A percentile compares a stretch with the other conserved stretches of the same genome.
Conservation (phyloP, 2,797 vertebrate genomes). For the Chromobotia macracanthus region DNA sequence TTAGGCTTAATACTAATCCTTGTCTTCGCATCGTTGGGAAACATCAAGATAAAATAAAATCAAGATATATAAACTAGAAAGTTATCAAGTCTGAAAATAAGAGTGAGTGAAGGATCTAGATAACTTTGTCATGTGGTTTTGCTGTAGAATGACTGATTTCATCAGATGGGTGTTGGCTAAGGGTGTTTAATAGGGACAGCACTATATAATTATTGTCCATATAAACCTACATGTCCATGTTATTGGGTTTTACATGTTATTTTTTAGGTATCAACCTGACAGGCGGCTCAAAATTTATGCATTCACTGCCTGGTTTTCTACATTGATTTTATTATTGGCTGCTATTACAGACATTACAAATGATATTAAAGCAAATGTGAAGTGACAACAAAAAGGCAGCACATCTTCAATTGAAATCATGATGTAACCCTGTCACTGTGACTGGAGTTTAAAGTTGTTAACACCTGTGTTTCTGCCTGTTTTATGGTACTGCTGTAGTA, state of each 20-base stretch:
- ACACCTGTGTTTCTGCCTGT: not conserved
- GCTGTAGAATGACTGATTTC: not conserved
- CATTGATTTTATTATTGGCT: not conserved
- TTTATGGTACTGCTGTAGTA: not conserved
- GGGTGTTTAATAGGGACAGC: not conserved
- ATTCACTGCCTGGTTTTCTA: not conserved
- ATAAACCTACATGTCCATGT: too few relatives aligned
- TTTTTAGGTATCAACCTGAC: too few relatives aligned
- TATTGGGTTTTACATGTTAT: too few relatives aligned
- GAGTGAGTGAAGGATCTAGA: not conserved
- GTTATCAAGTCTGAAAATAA: slow-evolving; percentile 11
- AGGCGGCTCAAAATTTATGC: not conserved
- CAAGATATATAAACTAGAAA: not conserved
- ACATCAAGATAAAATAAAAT: not conserved
- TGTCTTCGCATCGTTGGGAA: slow-evolving; percentile 81
- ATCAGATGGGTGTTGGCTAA: not conserved
- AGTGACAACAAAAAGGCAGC: slow-evolving; percentile 14
- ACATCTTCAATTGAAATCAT: slow-evolving; percentile 35
- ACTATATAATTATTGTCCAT: not conserved
- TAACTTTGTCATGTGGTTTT: not conserved
- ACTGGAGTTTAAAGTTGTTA: not conserved
- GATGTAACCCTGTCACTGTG: not conserved
- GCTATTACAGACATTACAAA: not conserved
- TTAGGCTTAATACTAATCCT: slow-evolving; percentile 87
- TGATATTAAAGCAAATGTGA: not conserved